Evolutionary conservation across 2,113 vertebrate species (phyloP).

Genomic region (Pelobates fuscus): DNA sequence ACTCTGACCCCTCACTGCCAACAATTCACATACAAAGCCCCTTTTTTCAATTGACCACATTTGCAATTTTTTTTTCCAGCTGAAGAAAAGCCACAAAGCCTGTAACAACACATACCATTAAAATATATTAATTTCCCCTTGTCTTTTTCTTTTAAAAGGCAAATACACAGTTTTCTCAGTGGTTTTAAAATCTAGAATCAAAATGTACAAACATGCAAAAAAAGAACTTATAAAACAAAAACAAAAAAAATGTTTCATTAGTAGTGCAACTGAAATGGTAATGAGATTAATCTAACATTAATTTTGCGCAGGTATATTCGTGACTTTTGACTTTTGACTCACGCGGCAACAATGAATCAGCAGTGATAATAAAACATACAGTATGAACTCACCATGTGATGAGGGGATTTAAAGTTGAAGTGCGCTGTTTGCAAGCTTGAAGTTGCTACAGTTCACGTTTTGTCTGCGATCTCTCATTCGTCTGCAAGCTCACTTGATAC

Average conservation of each 20-base stretch:
- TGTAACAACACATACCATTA: conserved; percentile 58
- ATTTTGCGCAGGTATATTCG: too few species aligned
- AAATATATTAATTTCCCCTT: conserved; percentile 44
- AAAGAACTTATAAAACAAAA: too few species aligned
- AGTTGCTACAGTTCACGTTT: conserved; percentile 67
- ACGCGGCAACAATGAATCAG: too few species aligned
- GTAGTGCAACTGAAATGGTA: too few species aligned
- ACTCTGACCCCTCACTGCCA: conserved; percentile 71
- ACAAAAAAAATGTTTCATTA: too few species aligned
- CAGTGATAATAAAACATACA: too few species aligned
- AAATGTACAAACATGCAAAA: too few species aligned
- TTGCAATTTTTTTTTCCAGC: conserved; percentile 65
- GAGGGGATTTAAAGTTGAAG: conserved; percentile 69
- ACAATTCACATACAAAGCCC: conserved; percentile 82
- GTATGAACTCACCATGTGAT: conserved; percentile 72
- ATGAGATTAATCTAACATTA: too few species aligned
- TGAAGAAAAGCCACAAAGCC: conserved; percentile 60
- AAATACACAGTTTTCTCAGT: neutral
- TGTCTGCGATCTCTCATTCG: conserved; percentile 71
- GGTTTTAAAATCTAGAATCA: too few species aligned
- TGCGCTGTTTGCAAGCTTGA: conserved; percentile 65
- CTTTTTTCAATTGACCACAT: conserved; percentile 66
- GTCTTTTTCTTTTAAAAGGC: neutral
- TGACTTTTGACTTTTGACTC: too few species aligned
- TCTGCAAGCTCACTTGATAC: conserved; percentile 72